A percentile compares a stretch with the other conserved stretches of the same genome.
Conservation (phyloP, 2,113 vertebrate species). For the Natator depressus region DNA sequence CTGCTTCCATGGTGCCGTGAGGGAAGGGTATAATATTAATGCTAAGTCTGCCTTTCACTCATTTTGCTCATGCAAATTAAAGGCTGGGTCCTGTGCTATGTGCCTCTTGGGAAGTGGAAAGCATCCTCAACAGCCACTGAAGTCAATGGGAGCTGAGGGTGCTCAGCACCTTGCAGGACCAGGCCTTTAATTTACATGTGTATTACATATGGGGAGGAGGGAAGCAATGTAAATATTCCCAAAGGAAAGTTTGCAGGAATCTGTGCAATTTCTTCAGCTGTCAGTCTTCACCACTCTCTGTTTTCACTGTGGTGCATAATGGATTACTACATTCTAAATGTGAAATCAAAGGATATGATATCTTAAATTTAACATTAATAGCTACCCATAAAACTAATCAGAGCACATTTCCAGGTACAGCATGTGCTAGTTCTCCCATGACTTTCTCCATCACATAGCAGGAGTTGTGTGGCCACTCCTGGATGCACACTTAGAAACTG, state of each 20-base stretch:
- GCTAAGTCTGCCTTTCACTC: background rate
- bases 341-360: too few species aligned
- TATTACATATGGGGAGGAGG: background rate
- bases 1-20: background rate
- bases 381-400: background rate
- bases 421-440: background rate
- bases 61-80: background rate
- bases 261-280: background rate
- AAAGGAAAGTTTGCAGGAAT: background rate
- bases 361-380: background rate
- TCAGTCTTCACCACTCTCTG: background rate
- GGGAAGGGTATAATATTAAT: background rate
- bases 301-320: background rate
- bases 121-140: background rate
- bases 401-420: background rate
- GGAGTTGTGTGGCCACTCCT: background rate
- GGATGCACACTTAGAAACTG: background rate
- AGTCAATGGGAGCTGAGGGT: background rate
- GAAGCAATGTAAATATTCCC: background rate
- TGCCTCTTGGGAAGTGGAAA: background rate
- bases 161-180: background rate
- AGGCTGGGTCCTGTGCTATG: rapidly evolving
- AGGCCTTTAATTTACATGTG: background rate
- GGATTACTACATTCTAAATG: background rate
- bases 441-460: background rate